Evolutionary conservation across 2,113 vertebrate species (phyloP).

Genomic region (Zeus faber): DNA sequence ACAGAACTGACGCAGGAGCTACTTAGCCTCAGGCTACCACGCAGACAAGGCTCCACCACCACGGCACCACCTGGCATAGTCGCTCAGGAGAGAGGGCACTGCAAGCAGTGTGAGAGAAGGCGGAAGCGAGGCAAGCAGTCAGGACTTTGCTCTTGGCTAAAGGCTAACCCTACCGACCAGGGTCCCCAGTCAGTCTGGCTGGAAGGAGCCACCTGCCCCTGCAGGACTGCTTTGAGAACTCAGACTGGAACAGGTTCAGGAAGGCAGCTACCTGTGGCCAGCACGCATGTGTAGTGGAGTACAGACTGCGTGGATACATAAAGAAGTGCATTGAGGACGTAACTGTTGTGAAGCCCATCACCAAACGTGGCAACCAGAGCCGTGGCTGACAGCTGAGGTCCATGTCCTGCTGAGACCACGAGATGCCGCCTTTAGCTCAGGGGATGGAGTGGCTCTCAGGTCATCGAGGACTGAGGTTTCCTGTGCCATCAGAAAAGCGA

Average conservation of each 20-base stretch:
- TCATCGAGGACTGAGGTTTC: not conserved
- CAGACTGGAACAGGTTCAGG: not conserved
- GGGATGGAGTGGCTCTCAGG: not conserved
- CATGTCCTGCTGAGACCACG: not conserved
- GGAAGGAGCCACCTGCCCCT: too few relatives aligned
- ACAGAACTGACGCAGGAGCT: too few relatives aligned
- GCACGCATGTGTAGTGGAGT: too few relatives aligned
- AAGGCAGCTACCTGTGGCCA: too few relatives aligned
- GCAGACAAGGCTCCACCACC: too few relatives aligned
- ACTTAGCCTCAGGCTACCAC: too few relatives aligned
- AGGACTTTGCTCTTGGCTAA: slow-evolving; percentile 9
- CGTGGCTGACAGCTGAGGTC: not conserved
- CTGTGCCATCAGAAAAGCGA: not conserved
- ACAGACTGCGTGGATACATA: too few relatives aligned
- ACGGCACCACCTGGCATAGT: too few relatives aligned
- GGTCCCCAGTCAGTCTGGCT: too few relatives aligned
- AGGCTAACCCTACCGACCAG: too few relatives aligned
- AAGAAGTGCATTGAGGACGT: slow-evolving; percentile 2
- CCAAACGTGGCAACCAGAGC: not conserved
- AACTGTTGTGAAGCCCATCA: not conserved
- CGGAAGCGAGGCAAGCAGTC: not conserved
- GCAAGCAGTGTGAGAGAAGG: too few relatives aligned
- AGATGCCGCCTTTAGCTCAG: not conserved
- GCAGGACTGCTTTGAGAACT: not conserved
- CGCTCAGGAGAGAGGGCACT: too few relatives aligned